A percentile compares a stretch with the other conserved stretches of the same genome.
Evolutionary conservation across 2,113 vertebrate genomes (phyloP).

Genomic region (Lagenorhynchus albirostris): DNA sequence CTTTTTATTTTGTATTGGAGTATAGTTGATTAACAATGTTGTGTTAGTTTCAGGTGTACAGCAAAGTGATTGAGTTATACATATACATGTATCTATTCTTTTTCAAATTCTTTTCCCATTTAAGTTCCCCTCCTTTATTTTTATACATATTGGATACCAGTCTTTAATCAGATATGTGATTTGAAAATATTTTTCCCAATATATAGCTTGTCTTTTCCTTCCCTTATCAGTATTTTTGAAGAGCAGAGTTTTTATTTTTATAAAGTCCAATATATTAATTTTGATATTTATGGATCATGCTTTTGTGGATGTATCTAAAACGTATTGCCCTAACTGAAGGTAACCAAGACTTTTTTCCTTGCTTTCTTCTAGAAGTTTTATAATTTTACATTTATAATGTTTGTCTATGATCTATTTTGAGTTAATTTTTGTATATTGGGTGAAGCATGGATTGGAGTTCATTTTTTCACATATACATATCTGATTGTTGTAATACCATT

Average conservation of each 20-base stretch:
- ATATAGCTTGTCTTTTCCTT: neutral
- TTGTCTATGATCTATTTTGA: neutral
- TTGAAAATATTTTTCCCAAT: neutral
- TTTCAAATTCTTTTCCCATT: too few species aligned
- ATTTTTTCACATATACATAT: neutral
- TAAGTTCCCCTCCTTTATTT: too few species aligned
- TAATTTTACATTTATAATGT: neutral
- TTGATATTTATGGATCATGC: neutral
- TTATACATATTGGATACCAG: neutral
- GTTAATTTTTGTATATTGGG: neutral
- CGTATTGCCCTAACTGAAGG: neutral
- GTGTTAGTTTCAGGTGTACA: too few species aligned
- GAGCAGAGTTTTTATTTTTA: neutral
- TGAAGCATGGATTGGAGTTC: neutral
- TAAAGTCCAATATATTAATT: neutral
- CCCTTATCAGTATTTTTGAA: neutral
- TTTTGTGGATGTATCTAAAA: neutral
- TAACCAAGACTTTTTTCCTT: neutral
- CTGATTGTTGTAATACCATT: neutral
- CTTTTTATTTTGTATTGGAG: too few species aligned
- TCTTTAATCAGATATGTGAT: neutral
- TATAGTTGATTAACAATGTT: too few species aligned
- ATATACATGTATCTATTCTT: too few species aligned
- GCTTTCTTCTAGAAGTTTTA: neutral
- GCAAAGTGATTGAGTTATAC: too few species aligned